Evolutionary conservation across 2,113 vertebrate genomes (phyloP).

Genomic region (Hystrix brachyura): DNA sequence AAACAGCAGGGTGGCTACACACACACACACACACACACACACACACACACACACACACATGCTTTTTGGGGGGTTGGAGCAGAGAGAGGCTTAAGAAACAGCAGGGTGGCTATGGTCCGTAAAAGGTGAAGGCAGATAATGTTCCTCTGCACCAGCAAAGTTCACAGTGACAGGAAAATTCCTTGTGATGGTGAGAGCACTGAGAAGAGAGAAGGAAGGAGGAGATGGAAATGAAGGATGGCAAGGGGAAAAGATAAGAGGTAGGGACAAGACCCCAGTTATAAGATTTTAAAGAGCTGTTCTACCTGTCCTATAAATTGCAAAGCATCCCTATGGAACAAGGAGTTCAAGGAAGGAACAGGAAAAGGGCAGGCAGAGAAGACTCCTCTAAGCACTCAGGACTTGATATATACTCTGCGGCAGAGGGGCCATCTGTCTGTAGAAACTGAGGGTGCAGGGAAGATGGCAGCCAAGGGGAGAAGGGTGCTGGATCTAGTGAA

Average conservation of each 20-base stretch:
- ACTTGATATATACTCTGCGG: conserved; percentile 24
- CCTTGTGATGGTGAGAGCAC: conserved; percentile 53
- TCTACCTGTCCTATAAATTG: conserved; percentile 64
- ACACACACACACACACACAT: too few species aligned
- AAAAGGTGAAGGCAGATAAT: conserved; percentile 53
- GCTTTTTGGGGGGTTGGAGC: not conserved
- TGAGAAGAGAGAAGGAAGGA: not conserved
- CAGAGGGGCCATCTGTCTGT: conserved; percentile 42
- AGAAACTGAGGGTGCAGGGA: conserved; percentile 11
- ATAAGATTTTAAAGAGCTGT: conserved; percentile 53
- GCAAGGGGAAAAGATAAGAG: not conserved
- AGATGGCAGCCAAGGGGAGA: not conserved
- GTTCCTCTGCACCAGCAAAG: conserved; percentile 68
- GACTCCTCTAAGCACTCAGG: conserved; percentile 34
- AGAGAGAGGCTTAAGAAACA: conserved; percentile 67
- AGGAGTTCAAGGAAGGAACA: conserved; percentile 14
- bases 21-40: not conserved
- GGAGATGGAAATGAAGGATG: not conserved
- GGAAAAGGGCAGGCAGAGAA: conserved; percentile 33
- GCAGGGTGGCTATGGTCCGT: conserved; percentile 62
- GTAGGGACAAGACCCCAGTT: conserved; percentile 25
- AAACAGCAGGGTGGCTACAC: conserved; percentile 43
- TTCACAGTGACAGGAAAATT: conserved; percentile 78
- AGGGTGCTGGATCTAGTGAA: conserved; percentile 61
- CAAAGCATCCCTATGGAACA: conserved; percentile 32